These are phyloP conservation scores for Sebastes minor DNA, from an alignment of 2,797 vertebrate species.

Conservation along the genomic window DNA sequence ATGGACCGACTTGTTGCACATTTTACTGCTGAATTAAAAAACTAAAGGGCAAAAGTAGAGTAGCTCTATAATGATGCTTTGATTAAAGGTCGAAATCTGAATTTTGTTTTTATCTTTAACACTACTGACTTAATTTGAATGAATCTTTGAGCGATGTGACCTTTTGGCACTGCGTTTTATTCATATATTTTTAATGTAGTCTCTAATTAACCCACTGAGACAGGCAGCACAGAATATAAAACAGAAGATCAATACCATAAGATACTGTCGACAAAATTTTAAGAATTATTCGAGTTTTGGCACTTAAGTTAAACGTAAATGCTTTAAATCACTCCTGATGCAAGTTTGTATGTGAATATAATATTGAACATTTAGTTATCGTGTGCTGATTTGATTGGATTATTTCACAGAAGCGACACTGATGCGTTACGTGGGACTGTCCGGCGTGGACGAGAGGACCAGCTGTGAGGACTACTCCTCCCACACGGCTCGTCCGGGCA, in stretches of 20 bases:
- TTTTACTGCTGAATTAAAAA: no score
- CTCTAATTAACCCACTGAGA: conserved; percentile 1
- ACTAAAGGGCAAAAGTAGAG: no score
- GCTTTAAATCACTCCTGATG: neutral
- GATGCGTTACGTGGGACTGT: conserved; percentile 89
- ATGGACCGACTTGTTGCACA: no score
- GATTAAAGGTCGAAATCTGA: conserved; percentile 37
- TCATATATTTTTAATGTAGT: neutral
- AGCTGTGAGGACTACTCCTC: conserved; percentile 91
- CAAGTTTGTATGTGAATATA: neutral
- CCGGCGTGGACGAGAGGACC: conserved; percentile 87
- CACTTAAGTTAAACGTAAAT: neutral
- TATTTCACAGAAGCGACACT: conserved; percentile 84
- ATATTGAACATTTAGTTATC: neutral
- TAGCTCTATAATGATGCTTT: neutral
- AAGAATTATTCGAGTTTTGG: neutral
- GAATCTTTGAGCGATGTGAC: conserved; percentile 2
- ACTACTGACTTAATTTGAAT: neutral
- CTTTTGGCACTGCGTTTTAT: neutral
- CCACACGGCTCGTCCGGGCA: conserved; percentile 89
- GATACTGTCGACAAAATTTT: neutral
- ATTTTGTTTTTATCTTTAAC: neutral
- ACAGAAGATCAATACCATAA: neutral
- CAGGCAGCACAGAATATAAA: neutral
- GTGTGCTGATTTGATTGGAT: neutral